Conservation (phyloP, 1,140 invertebrate genomes). For the Coboldia fuscipes region DNA sequence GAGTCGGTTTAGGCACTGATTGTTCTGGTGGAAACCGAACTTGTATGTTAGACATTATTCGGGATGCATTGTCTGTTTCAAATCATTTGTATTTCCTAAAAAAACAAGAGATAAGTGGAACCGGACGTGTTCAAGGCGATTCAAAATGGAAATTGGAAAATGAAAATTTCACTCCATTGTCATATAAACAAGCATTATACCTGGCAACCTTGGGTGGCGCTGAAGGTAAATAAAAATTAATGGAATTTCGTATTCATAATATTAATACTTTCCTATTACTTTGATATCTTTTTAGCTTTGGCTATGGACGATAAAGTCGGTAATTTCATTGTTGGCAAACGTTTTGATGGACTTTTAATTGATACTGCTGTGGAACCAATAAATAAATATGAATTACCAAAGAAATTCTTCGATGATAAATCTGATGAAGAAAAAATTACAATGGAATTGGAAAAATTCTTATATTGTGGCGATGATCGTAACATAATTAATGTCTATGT, state of each 20-base stretch:
- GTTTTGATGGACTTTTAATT: slow-evolving; percentile 64
- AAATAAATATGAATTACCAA: slow-evolving; percentile 21
- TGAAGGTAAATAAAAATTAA: no score
- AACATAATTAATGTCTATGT: slow-evolving; percentile 63
- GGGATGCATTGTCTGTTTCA: slow-evolving; percentile 48
- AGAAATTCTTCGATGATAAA: slow-evolving; percentile 7
- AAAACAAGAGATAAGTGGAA: slow-evolving; percentile 14
- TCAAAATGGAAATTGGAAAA: slow-evolving; percentile 10
- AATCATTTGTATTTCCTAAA: slow-evolving; percentile 31
- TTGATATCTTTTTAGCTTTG: no score
- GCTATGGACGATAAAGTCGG: slow-evolving; percentile 48
- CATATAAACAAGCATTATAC: slow-evolving; percentile 58
- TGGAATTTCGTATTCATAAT: no score
- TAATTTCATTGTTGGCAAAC: slow-evolving; percentile 56
- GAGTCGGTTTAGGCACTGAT: slow-evolving; percentile 73
- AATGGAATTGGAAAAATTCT: slow-evolving; percentile 53
- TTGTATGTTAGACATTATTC: slow-evolving; percentile 55
- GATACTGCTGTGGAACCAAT: slow-evolving; percentile 32
- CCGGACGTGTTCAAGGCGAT: slow-evolving; percentile 5
- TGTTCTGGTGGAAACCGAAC: slow-evolving; percentile 57
- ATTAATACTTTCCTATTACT: no score
- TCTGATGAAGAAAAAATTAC: slow-evolving; percentile 12
- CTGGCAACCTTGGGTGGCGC: slow-evolving; percentile 73
- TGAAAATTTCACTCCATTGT: slow-evolving; percentile 28
- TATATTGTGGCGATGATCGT: slow-evolving; percentile 64